Percentiles rank a stretch among this genome's conserved stretches.
Conservation (phyloP, 2,113 vertebrate genomes). For the Zosterops hypoxanthus region DNA sequence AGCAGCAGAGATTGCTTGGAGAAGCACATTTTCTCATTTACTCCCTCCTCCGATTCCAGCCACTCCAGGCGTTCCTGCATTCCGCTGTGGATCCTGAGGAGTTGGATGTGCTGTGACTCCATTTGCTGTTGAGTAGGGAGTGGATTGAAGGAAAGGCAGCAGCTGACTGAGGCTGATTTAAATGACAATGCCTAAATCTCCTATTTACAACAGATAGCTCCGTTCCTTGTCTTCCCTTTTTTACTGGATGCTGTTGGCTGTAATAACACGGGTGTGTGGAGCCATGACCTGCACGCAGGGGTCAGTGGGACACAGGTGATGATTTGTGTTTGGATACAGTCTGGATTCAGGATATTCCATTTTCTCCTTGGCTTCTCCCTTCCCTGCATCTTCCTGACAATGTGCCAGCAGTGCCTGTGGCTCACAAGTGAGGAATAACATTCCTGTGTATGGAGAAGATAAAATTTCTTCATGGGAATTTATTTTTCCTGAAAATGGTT, state of each 20-base stretch:
- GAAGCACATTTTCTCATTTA: not conserved
- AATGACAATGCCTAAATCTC: not conserved
- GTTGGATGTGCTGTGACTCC: not conserved
- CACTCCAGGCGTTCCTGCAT: not conserved
- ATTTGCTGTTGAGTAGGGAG: not conserved
- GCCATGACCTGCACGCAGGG: not conserved
- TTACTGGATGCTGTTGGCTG: not conserved
- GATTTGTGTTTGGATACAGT: not conserved
- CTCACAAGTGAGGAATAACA: not conserved
- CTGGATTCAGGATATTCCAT: not conserved
- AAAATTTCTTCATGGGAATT: not conserved
- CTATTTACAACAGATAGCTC: not conserved
- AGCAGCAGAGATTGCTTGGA: not conserved
- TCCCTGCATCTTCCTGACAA: not conserved
- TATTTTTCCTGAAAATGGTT: not conserved
- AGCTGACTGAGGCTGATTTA: not conserved
- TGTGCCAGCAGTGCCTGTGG: not conserved
- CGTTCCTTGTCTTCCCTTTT: not conserved
- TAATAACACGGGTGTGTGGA: not conserved
- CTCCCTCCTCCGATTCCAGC: not conserved
- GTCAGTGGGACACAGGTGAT: not conserved
- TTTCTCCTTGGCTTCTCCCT: not conserved
- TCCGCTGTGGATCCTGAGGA: not conserved
- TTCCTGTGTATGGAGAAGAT: not conserved
- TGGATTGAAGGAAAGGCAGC: not conserved